Percentiles rank a stretch among this genome's conserved stretches.
Evolutionary conservation across 2,888 invertebrate genomes (phyloP).

Genomic region (Dysmachus trigonus): DNA sequence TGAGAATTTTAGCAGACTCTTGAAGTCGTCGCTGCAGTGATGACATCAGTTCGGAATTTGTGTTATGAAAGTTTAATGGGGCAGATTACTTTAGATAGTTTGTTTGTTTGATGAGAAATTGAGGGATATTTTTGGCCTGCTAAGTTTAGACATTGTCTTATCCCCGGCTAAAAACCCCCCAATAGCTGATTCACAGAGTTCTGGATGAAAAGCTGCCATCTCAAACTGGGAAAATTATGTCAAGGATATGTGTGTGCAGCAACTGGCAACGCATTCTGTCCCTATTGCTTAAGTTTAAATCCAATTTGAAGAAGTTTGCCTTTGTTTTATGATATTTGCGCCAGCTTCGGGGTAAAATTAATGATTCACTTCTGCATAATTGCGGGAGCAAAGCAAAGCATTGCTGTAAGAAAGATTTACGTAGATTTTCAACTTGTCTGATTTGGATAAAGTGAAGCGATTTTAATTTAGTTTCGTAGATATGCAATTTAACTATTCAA

Average conservation of each 20-base stretch:
- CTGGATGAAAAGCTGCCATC: not conserved
- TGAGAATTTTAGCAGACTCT: slow-evolving; percentile 33
- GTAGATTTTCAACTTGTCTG: not conserved
- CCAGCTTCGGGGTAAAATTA: not conserved
- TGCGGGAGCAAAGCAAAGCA: not conserved
- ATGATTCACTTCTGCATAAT: slow-evolving; percentile 4
- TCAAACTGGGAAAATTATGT: not conserved
- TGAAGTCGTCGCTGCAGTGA: slow-evolving; percentile 8
- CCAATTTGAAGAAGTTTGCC: not conserved
- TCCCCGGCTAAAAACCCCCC: not conserved
- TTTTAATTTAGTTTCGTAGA: not conserved
- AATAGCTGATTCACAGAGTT: not conserved
- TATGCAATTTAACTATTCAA: not conserved
- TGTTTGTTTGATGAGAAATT: slow-evolving; percentile 32
- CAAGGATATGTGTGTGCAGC: slow-evolving; percentile 20
- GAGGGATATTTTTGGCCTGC: not conserved
- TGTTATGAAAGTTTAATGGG: slow-evolving; percentile 40
- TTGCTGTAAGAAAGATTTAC: not conserved
- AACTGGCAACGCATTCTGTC: not conserved
- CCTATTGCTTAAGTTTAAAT: not conserved
- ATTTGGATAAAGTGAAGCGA: not conserved
- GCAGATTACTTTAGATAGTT: slow-evolving; percentile 17
- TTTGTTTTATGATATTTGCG: not conserved
- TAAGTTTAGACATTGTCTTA: not conserved
- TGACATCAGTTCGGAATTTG: slow-evolving; percentile 36